Base-by-base conservation (phyloP, 2,888 invertebrate species). In the Eucera pruinosa region DNA sequence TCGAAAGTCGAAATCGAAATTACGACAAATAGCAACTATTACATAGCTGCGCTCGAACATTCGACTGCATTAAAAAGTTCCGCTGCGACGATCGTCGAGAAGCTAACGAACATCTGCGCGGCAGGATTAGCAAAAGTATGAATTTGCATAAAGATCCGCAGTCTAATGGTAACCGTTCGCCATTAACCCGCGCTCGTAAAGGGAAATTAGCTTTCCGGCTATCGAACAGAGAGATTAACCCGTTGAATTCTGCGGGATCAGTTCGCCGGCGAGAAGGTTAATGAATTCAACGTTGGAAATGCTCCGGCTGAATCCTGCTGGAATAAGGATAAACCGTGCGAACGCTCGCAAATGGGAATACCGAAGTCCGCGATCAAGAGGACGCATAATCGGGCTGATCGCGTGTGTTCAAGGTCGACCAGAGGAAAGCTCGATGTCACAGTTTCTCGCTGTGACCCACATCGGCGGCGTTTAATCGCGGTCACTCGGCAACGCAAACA, bases 391-490 rank as follows among this genome's bases (percentile, higher is more conserved):
- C 60, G 64, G 30, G 27, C 43, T 45, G 72, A 43, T 78, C 48
- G 54, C 20, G 71, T 45, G 54, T n/a, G 71, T 76, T 85, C 73
- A 85, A 85, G 80, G 85, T 67, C 69, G 52, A 9, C 68, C 18
- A 58, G 55, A 57, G 65, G 30, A 69, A 45, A 58, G 57, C 33
- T 66, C 60, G 62, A 58, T 71, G 73, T 47, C 57, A 74, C 80
- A 65, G 64, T 74, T 82, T 73, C 80, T 76, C 73, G 43, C 45
- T 58, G 23, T 82, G 82, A 85, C 84, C 82, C 72, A 84, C 41
- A 85, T 84, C 57, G 64, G 39, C 60, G 65, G 25, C 50, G 39
- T 52, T 41, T 55, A 61, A 74, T 70, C 64, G 50, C 66, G 66
- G 72, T 61, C 65, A 73, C 27, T 60, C 69, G 68, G 62, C 18